phyloP scores from a whole-genome alignment of 2,888 invertebrate species.

The Linnaemya tessellans region DNA sequence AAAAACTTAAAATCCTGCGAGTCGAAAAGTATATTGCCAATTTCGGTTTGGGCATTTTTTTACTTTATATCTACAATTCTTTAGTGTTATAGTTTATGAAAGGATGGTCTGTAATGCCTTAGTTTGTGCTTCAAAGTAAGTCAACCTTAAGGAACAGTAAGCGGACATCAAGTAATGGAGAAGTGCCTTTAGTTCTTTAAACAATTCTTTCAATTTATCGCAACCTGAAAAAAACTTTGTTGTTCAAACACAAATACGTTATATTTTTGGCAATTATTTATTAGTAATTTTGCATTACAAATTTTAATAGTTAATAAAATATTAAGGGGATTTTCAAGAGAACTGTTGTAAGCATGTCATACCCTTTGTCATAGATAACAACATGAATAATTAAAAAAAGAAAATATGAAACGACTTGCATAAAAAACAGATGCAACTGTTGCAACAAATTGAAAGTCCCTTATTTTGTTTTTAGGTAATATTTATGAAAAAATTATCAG shows the following conservation, averaged over 20 bases:
- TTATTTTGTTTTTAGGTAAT: not conserved
- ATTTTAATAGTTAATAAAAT: not conserved
- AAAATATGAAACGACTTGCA: too few relatives aligned
- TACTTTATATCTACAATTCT: not conserved
- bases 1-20: not conserved
- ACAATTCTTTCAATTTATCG: constrained; percentile 46
- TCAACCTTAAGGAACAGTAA: not conserved
- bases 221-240: not conserved
- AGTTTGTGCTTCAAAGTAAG: not conserved
- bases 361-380: too few relatives aligned
- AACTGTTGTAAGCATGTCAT: too few relatives aligned
- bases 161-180: constrained; percentile 3
- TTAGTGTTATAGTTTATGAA: not conserved
- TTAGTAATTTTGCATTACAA: not conserved
- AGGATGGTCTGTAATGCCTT: not conserved
- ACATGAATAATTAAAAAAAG: too few relatives aligned
- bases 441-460: too few relatives aligned
- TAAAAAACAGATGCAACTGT: not conserved
- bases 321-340: not conserved
- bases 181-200: constrained; percentile 58
- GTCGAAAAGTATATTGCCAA: constrained; percentile 39
- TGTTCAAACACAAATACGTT: not conserved
- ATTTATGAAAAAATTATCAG: not conserved
- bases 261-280: not conserved
- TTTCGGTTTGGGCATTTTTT: constrained; percentile 9